A percentile compares a stretch with the other conserved stretches of the same genome.
These are phyloP conservation scores for Centrocercus urophasianus DNA, from an alignment of 2,113 vertebrate genomes.

Conservation along the genomic window DNA sequence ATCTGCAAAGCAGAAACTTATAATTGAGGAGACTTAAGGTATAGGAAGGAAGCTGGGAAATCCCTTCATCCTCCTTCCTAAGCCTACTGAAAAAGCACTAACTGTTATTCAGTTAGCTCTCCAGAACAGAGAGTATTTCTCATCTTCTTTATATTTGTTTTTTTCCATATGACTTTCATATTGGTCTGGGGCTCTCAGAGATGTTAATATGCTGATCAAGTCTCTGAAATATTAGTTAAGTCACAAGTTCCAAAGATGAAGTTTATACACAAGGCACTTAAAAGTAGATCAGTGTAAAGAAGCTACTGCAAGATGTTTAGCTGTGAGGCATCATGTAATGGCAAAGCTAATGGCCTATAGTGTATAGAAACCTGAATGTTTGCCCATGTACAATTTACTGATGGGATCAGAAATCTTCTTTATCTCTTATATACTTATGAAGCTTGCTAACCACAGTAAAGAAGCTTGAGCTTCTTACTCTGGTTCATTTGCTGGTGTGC, in stretches of 20 bases:
- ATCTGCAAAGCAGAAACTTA: background rate
- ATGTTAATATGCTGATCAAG: background rate
- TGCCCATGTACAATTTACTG: background rate
- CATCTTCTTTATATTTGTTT: background rate
- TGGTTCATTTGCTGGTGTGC: background rate
- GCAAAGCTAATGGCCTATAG: background rate
- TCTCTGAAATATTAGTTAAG: background rate
- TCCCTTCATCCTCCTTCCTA: background rate
- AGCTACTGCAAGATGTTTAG: background rate
- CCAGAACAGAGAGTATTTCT: constrained; percentile 13
- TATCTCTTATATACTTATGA: background rate
- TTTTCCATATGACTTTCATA: background rate
- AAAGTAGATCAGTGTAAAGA: background rate
- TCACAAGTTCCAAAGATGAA: background rate
- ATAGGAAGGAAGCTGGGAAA: constrained; percentile 31
- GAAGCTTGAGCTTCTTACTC: background rate
- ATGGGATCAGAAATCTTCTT: background rate
- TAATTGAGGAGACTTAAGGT: background rate
- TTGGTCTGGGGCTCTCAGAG: background rate
- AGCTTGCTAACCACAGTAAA: background rate
- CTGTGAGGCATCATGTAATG: background rate
- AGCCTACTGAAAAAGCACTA: background rate
- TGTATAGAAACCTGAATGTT: background rate
- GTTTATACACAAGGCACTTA: background rate
- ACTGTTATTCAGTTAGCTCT: constrained; percentile 3